Evolutionary conservation across 1,140 invertebrate species (phyloP).

Genomic region (Drosophila repleta): DNA sequence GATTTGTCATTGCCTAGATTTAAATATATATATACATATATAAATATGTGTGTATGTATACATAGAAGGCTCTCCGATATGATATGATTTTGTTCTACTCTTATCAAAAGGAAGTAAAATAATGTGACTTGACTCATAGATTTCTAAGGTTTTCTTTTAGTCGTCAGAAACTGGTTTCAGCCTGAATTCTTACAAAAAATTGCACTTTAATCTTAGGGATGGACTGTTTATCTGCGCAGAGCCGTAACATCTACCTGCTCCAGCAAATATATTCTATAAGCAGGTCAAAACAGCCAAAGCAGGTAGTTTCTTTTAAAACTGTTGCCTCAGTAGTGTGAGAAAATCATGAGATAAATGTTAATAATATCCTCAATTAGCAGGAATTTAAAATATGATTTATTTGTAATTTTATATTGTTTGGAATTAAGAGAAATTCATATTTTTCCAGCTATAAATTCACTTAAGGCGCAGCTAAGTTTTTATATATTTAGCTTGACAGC

Average conservation of each 20-base stretch:
- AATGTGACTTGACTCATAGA: neutral
- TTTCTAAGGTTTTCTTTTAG: neutral
- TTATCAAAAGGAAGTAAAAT: neutral
- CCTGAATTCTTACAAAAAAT: neutral
- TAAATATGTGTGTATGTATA: too few species aligned
- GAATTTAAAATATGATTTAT: neutral
- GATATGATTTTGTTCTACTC: neutral
- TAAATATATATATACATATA: too few species aligned
- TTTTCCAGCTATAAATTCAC: too few species aligned
- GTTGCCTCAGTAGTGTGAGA: neutral
- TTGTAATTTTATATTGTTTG: neutral
- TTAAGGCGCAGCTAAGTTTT: neutral
- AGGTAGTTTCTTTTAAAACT: neutral
- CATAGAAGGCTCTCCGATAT: slow-evolving; percentile 1
- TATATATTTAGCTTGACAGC: neutral
- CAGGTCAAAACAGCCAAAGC: neutral
- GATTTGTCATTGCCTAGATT: slow-evolving; percentile 3
- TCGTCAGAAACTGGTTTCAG: slow-evolving; percentile 21
- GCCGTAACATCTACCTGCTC: slow-evolving; percentile 5
- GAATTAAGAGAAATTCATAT: neutral
- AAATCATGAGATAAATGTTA: neutral
- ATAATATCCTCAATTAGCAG: neutral
- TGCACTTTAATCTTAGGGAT: neutral
- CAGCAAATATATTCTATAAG: neutral
- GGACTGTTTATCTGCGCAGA: neutral